Conservation (phyloP, 2,888 invertebrate genomes). For the Lysandra coridon region DNA sequence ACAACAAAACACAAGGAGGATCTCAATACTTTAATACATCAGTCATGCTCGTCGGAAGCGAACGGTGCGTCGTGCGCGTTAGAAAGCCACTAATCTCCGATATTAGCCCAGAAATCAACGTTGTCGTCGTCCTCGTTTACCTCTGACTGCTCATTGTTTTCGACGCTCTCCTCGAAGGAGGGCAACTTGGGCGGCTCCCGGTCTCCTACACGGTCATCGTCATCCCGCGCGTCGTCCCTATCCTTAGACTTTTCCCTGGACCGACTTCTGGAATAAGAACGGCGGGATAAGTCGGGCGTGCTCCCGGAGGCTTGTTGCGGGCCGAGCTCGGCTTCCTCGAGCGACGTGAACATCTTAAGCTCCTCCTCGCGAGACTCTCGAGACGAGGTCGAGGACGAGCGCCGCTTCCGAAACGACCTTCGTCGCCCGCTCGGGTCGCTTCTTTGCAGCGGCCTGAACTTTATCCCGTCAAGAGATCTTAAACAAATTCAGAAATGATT, state of each 20-base stretch:
- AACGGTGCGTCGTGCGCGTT: slow-evolving; percentile 60
- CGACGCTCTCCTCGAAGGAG: slow-evolving; percentile 71
- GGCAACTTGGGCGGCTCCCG: slow-evolving; percentile 60
- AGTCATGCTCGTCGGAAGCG: slow-evolving; percentile 71
- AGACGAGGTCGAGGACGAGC: slow-evolving; percentile 82
- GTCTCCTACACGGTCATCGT: slow-evolving; percentile 50
- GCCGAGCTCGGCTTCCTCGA: slow-evolving; percentile 82
- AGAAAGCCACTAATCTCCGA: slow-evolving; percentile 64
- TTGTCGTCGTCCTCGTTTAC: slow-evolving; percentile 68
- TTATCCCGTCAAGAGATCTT: slow-evolving; percentile 84
- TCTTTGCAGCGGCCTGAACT: slow-evolving; percentile 80
- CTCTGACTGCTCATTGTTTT: slow-evolving; percentile 55
- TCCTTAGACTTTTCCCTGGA: slow-evolving; percentile 68
- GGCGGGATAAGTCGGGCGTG: slow-evolving; percentile 74
- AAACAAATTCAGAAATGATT: slow-evolving; percentile 73
- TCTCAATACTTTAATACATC: slow-evolving; percentile 64
- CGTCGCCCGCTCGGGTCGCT: slow-evolving; percentile 82
- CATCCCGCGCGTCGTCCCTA: slow-evolving; percentile 57
- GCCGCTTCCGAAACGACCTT: slow-evolving; percentile 81
- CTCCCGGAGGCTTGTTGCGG: slow-evolving; percentile 56
- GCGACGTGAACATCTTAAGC: slow-evolving; percentile 82
- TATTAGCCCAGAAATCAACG: slow-evolving; percentile 72
- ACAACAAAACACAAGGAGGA: slow-evolving; percentile 62
- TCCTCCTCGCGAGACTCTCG: slow-evolving; percentile 83
- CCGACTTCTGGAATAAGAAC: slow-evolving; percentile 79